Evolutionary conservation across 2,113 vertebrate species (phyloP).

Genomic region (Sterna hirundo): DNA sequence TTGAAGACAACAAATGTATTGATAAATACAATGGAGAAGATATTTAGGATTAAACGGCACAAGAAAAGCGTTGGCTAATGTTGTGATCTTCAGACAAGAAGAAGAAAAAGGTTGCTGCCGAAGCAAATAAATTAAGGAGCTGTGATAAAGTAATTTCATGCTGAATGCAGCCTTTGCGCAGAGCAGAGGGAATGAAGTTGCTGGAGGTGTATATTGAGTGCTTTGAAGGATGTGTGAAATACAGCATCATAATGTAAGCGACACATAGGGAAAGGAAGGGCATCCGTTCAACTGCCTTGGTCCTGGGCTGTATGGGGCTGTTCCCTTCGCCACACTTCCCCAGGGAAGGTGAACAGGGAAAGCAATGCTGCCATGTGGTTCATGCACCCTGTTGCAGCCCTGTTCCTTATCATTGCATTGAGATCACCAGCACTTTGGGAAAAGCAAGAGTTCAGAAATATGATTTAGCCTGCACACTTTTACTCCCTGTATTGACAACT

Average conservation of each 20-base stretch:
- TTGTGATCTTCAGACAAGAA: not conserved
- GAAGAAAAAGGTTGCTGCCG: not conserved
- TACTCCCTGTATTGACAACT: not conserved
- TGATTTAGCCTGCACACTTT: not conserved
- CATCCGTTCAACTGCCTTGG: not conserved
- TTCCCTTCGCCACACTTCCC: not conserved
- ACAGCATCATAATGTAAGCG: not conserved
- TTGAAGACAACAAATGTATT: not conserved
- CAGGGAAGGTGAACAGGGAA: not conserved
- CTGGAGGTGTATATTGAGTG: not conserved
- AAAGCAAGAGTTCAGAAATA: not conserved
- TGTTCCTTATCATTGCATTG: not conserved
- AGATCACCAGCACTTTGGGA: not conserved
- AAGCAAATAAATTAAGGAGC: not conserved
- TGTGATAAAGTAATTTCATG: not conserved
- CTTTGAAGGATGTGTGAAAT: not conserved
- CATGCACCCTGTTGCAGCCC: not conserved
- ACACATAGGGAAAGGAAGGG: not conserved
- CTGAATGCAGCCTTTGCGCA: not conserved
- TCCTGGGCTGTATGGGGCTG: not conserved
- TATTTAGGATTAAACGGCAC: not conserved
- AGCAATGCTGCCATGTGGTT: fast-evolving
- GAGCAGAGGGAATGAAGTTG: not conserved
- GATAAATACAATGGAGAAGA: not conserved
- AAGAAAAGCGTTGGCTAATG: not conserved